Base-by-base conservation (phyloP, 2,113 vertebrate species). In the Xerus inauris region DNA sequence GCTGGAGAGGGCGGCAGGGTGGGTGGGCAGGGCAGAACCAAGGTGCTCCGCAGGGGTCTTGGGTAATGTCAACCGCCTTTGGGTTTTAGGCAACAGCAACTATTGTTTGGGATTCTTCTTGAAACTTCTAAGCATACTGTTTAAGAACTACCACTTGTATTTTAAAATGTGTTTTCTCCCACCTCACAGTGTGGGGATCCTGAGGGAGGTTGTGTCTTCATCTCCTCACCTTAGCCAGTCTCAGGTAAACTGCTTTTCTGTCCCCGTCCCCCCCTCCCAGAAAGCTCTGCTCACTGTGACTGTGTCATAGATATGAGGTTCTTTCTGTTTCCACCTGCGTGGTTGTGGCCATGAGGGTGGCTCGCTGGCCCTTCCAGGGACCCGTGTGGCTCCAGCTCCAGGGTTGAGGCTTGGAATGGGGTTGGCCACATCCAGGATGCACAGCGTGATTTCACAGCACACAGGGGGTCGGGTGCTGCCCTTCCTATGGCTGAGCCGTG, bases 271-370 rank as follows among this genome's bases (percentile, higher is more conserved):
- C 64, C 26, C 0, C 57, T 57, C n/a, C n/a, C 24, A 20, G 42
- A 73, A 22, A 24, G 20, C 71, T 79, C 38, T 45, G 16, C 62
- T 42, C 19, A 38, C 30, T 26, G n/a, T 17, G 76, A 8, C 3
- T 3, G 8, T 49, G 9, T 54, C n/a, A 0, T 4, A 4, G 2
- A 19, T 51, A 24, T 14, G 0, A 40, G 47, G 4, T 19, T 5
- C 51, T 62, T 24, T 2, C 49, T 47, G 24, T 54, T 57, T 80
- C 73, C 49, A 32, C 7, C 2, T 4, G 51, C 28, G 12, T 5
- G 3, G 7, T 6, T 24, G 12, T 22, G 6, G 16, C 0, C 0
- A 22, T 4, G 4, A 24, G 1, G 42, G 14, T 2, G 5, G 45
- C 42, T 12, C 10, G 30, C 24, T 1, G 0, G 8, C 6, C 13